Evolutionary conservation across 2,797 vertebrate genomes (phyloP).

Genomic region (Cacajao melanocephalus): DNA sequence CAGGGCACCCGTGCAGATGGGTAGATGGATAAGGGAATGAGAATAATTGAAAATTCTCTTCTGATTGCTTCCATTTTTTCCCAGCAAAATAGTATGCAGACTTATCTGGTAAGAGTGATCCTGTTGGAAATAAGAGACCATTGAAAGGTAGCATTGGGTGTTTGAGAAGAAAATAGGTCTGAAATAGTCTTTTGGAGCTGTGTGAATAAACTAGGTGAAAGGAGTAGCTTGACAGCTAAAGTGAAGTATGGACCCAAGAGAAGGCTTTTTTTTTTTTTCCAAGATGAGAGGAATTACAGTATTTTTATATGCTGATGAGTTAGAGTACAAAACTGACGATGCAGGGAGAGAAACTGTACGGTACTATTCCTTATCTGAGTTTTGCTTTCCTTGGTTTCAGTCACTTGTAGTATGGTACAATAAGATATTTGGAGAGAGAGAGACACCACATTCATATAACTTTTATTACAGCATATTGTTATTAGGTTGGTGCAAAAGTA

Average conservation of each 20-base stretch:
- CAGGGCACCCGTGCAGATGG: neutral
- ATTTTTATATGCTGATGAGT: slow-evolving; percentile 1
- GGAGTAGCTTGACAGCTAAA: neutral
- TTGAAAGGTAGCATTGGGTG: neutral
- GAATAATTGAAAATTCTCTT: neutral
- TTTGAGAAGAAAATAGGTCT: neutral
- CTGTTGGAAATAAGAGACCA: neutral
- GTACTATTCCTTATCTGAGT: neutral
- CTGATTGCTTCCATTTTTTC: neutral
- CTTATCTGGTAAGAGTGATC: neutral
- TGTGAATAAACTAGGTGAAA: neutral
- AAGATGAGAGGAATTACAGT: neutral
- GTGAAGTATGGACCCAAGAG: neutral
- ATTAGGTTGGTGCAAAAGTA: neutral
- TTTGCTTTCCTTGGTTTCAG: neutral
- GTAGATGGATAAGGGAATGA: neutral
- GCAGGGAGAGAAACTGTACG: neutral
- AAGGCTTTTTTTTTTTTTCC: neutral
- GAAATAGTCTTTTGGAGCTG: neutral
- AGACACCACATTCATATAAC: neutral
- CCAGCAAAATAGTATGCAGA: neutral
- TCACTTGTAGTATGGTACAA: too few species aligned
- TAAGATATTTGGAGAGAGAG: neutral
- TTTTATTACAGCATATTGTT: neutral
- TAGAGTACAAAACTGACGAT: neutral